A percentile compares a stretch with the other conserved stretches of the same genome.
Conservation (phyloP, 2,797 vertebrate genomes). For the Falco berigora region DNA sequence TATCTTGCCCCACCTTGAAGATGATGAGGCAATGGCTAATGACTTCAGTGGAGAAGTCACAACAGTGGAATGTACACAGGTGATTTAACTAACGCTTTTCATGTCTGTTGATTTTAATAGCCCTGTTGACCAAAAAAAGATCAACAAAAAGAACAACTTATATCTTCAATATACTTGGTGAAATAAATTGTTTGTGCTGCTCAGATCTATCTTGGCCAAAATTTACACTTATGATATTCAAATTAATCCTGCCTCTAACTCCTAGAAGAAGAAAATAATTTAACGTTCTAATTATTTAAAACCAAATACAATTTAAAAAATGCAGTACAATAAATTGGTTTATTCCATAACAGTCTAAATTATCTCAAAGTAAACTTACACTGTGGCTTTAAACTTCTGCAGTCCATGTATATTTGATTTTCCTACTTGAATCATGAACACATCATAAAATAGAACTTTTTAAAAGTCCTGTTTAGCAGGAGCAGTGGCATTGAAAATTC, state of each 20-base stretch:
- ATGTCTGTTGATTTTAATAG: slow-evolving; percentile 11
- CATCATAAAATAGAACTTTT: not conserved
- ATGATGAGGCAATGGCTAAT: not conserved
- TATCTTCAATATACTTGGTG: not conserved
- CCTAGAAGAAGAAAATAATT: not conserved
- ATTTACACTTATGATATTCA: not conserved
- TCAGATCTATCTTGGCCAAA: not conserved
- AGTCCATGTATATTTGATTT: not conserved
- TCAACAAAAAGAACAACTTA: not conserved
- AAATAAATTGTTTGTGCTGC: not conserved
- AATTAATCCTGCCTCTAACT: not conserved
- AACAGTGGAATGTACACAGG: not conserved
- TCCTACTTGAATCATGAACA: not conserved
- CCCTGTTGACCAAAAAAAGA: not conserved
- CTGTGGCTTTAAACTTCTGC: not conserved
- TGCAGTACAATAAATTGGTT: not conserved
- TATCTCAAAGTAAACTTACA: not conserved
- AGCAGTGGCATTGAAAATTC: not conserved
- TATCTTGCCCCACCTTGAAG: not conserved
- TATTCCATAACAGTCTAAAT: not conserved
- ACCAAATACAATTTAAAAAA: not conserved
- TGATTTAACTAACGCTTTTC: not conserved
- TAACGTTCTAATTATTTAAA: not conserved
- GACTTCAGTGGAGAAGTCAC: not conserved
- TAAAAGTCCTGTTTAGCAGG: not conserved